Percentiles rank a stretch among this genome's conserved stretches.
phyloP scores from a whole-genome alignment of 2,113 vertebrate genomes.

The Pelecanoides urinatrix region DNA sequence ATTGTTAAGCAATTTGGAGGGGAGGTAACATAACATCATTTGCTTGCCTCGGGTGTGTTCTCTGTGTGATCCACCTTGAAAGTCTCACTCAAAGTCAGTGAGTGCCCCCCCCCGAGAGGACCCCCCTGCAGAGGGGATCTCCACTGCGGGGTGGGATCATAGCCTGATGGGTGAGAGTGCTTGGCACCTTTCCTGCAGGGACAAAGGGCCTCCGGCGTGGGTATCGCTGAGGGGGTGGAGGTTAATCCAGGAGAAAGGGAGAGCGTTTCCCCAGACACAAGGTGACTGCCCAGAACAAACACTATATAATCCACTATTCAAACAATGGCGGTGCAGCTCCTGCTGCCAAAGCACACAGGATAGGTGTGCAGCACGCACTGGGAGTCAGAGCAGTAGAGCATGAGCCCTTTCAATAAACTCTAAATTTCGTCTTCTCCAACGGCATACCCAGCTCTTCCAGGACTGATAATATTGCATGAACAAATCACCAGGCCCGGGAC shows the following conservation, averaged over 20 bases:
- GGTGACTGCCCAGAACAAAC: neutral
- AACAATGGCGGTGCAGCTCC: neutral
- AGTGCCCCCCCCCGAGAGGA: neutral
- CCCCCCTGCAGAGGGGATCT: too few species aligned
- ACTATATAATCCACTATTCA: neutral
- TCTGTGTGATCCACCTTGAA: neutral
- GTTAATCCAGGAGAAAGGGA: neutral
- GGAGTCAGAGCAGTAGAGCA: neutral
- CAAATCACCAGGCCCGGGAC: neutral
- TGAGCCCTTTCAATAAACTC: neutral
- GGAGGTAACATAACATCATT: neutral
- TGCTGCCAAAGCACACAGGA: neutral
- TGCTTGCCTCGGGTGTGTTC: neutral
- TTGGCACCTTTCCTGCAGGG: neutral
- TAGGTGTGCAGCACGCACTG: neutral
- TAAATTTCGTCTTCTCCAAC: neutral
- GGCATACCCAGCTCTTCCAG: neutral
- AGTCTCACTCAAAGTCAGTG: neutral
- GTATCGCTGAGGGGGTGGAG: neutral
- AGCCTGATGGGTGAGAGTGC: neutral
- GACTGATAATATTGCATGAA: neutral
- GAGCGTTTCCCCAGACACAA: accelerated
- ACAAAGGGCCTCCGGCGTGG: neutral
- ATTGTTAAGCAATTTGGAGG: neutral
- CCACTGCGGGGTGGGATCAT: neutral